Evolutionary conservation across 2,113 vertebrate species (phyloP).

Genomic region (Thamnophis sirtalis): DNA sequence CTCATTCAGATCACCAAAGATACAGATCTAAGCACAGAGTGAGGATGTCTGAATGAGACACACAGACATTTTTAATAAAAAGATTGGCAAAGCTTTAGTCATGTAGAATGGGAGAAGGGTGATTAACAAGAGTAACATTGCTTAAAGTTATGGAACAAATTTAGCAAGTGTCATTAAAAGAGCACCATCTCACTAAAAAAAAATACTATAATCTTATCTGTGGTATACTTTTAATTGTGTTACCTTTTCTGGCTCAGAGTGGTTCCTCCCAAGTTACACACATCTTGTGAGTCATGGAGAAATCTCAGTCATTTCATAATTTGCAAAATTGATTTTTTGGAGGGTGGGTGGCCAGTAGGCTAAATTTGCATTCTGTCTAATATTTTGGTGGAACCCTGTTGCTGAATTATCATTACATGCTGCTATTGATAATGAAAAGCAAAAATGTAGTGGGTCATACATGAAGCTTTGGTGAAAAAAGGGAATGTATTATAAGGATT

Average conservation of each 20-base stretch:
- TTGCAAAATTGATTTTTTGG: neutral
- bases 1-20: neutral
- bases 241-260: neutral
- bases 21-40: neutral
- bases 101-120: neutral
- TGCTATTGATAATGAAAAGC: neutral
- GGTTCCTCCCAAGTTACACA: neutral
- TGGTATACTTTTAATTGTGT: neutral
- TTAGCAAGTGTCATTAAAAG: neutral
- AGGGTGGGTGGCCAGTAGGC: neutral
- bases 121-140: neutral
- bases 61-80: neutral
- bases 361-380: neutral
- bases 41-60: neutral
- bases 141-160: neutral
- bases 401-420: neutral
- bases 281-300: neutral
- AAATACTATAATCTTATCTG: neutral
- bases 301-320: neutral
- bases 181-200: neutral
- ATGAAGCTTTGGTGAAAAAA: neutral
- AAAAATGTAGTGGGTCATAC: neutral
- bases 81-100: neutral
- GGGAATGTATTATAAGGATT: neutral
- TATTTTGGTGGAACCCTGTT: neutral